These are phyloP conservation scores for Odocoileus hemionus DNA, from an alignment of 2,113 vertebrate genomes.

Conservation along the genomic window DNA sequence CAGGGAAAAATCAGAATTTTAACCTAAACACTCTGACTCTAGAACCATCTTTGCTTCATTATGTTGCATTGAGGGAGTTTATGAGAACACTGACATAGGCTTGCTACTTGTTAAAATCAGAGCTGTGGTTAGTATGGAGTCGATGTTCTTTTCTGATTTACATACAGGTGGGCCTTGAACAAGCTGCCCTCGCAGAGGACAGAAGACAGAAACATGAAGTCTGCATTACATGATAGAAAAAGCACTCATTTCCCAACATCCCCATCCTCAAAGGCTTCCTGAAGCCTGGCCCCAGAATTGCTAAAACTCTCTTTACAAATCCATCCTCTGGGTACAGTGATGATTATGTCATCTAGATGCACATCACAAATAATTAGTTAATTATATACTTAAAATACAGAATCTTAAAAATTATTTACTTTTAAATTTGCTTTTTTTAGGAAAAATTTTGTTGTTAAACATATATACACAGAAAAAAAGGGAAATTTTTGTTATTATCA, in stretches of 20 bases:
- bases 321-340: background rate
- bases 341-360: background rate
- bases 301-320: background rate
- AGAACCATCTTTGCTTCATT: background rate
- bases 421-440: background rate
- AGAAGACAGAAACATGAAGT: background rate
- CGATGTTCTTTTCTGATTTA: background rate
- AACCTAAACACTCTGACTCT: background rate
- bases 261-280: background rate
- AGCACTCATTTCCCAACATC: background rate
- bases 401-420: background rate
- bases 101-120: background rate
- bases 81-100: background rate
- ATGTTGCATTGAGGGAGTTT: background rate
- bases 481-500: background rate
- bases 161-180: background rate
- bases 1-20: background rate
- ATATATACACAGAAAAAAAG: background rate
- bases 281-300: background rate
- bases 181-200: background rate
- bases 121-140: background rate
- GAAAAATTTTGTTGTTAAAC: background rate
- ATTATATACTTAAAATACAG: background rate
- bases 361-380: background rate
- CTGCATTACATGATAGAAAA: background rate